Conservation (phyloP, 1,140 invertebrate genomes). For the Physella acuta region DNA sequence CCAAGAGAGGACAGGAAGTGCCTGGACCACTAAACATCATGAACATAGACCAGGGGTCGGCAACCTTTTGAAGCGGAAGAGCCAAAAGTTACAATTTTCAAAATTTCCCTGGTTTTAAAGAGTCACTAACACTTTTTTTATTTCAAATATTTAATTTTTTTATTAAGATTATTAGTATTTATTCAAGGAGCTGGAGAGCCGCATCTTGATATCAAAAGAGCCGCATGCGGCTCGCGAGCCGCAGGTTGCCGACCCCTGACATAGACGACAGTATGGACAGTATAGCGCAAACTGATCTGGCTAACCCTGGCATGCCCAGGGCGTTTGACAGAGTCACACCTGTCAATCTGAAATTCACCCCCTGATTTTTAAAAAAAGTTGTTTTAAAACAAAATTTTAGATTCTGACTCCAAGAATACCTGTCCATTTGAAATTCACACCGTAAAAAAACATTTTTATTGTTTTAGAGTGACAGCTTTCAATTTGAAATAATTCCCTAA, state of each 20-base stretch:
- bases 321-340: constrained; percentile 39
- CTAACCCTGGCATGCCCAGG: constrained; percentile 35
- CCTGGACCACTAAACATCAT: constrained; percentile 18
- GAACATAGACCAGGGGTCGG: too few relatives aligned
- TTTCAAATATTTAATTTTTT: too few relatives aligned
- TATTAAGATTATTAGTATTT: too few relatives aligned
- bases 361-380: constrained; percentile 3
- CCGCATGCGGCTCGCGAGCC: too few relatives aligned
- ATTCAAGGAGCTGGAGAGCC: too few relatives aligned
- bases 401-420: background rate
- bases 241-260: too few relatives aligned
- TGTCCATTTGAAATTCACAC: background rate
- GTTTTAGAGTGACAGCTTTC: background rate
- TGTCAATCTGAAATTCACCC: constrained; percentile 42
- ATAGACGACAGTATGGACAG: constrained; percentile 50
- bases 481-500: background rate
- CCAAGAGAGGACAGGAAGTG: constrained; percentile 36
- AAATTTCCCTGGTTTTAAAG: too few relatives aligned
- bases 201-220: too few relatives aligned
- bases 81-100: too few relatives aligned
- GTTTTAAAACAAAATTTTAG: background rate
- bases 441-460: background rate
- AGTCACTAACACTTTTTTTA: too few relatives aligned
- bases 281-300: constrained; percentile 31
- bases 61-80: too few relatives aligned